Base-by-base conservation (phyloP, 2,797 vertebrate genomes). In the Holocentrus rufus region DNA sequence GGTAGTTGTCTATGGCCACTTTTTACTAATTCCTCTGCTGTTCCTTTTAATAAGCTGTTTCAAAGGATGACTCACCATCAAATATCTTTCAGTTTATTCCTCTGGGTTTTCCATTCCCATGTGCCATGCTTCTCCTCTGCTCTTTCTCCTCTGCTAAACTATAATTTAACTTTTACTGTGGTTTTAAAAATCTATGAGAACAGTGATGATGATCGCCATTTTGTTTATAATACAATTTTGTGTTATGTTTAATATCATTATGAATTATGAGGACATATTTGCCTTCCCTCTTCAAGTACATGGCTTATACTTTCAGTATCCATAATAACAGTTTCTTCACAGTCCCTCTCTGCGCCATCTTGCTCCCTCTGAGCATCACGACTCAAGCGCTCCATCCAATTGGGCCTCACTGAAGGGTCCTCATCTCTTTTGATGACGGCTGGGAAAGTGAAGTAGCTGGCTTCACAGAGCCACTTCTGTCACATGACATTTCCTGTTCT, bases 391-490 rank as follows among this genome's bases (percentile, higher is more conserved):
- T 22, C 27, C 49, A 81, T 84, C 75, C 79, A 82, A 74, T 72
- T 64, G 83, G 75, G 30, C 66, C 72, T 57, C 69, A 52, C 72
- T 89, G 65, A 88, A 88, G 79, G 57, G 80, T 82, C 72, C 84
- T 90, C 63, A 6, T 79, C 78, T 81, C 80, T 85, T 87, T 86
- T 87, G 74, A 89, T 88, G 83, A 81, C 7, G 25, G 60, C 61
- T 70, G 59, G 61, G 75, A 73, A 70, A 86, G 52, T 87, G 86
- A 82, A 59, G 78, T 34, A 71, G 81, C 80, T 75, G 70, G 66
- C 81, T 72, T 87, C 73, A 34, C 36, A 83, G 69, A 79, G 64
- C 82, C 79, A 85, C 83, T 82, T 84, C 44, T 74, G 61, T 75
- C 73, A 69, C 73, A 36, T 69, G 61, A 39, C 76, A 73, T 74